Percentiles rank a stretch among this genome's conserved stretches.
phyloP scores from a whole-genome alignment of 1,140 invertebrate species.

The Adoxophyes honmai region DNA sequence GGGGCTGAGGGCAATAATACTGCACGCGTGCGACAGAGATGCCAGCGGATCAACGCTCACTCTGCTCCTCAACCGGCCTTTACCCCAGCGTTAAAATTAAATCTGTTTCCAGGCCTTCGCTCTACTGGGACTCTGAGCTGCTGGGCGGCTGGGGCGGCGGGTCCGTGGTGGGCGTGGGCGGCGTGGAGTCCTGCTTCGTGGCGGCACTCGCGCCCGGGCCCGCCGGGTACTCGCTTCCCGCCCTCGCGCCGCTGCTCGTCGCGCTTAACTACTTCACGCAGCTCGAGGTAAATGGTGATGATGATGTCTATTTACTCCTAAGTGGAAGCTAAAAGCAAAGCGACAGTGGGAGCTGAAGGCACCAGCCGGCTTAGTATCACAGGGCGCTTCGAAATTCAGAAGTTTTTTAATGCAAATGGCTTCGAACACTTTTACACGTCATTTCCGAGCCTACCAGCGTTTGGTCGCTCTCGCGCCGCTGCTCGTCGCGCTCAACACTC shows the following conservation, averaged over 20 bases:
- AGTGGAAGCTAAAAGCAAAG: no score
- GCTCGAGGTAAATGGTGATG: constrained; percentile 81
- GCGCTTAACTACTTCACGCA: constrained; percentile 92
- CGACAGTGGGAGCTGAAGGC: no score
- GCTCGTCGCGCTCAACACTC: constrained; percentile 88
- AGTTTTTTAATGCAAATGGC: no score
- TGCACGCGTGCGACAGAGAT: no score
- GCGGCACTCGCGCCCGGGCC: constrained; percentile 82
- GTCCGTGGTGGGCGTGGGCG: constrained; percentile 88
- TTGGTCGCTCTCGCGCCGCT: constrained; percentile 85
- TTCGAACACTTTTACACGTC: no score
- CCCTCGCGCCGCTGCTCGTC: constrained; percentile 86
- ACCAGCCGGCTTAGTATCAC: no score
- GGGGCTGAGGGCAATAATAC: no score
- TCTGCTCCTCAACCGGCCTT: no score
- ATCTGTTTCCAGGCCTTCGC: constrained; percentile 31
- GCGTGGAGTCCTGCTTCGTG: constrained; percentile 88
- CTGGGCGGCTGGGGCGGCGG: constrained; percentile 50
- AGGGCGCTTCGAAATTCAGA: no score
- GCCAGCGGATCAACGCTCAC: no score
- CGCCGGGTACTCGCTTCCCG: constrained; percentile 79
- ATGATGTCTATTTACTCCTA: no score
- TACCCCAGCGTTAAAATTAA: no score
- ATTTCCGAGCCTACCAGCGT: constrained; percentile 81
- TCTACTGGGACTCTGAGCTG: constrained; percentile 53